Conservation (phyloP, 2,888 invertebrate species). For the Tipula vernalis region DNA sequence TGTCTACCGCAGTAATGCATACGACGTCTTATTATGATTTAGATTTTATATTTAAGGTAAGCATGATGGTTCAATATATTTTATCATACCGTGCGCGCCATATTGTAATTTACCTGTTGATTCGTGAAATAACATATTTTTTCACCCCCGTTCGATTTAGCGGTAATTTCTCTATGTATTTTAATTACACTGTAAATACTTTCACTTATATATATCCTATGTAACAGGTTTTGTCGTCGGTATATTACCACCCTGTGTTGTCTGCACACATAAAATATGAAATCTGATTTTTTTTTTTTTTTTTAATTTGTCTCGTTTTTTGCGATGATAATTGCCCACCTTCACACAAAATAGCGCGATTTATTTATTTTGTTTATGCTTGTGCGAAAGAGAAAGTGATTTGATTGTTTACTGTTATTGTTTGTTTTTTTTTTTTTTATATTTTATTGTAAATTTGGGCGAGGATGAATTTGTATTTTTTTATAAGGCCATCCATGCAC, state of each 20-base stretch:
- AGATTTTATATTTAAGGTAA: constrained; percentile 10
- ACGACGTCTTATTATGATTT: constrained; percentile 6
- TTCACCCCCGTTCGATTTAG: neutral
- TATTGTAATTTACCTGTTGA: constrained; percentile 7
- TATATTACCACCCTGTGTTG: neutral
- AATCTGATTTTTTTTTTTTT: neutral
- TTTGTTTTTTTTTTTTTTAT: neutral
- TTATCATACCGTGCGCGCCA: neutral
- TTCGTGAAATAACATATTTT: neutral
- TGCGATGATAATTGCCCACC: neutral
- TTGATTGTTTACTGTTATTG: neutral
- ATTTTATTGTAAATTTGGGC: neutral
- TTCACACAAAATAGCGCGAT: neutral
- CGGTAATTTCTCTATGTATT: neutral
- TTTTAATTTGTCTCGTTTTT: neutral
- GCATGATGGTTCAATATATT: neutral
- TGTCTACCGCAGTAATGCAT: constrained; percentile 11
- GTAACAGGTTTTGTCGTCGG: neutral
- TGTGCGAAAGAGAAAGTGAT: neutral
- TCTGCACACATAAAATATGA: neutral
- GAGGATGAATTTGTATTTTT: neutral
- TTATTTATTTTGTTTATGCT: neutral
- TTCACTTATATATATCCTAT: neutral
- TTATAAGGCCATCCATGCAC: neutral
- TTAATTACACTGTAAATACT: neutral